Base-by-base conservation (phyloP, 2,888 invertebrate species). In the Acanthosepion esculentum region DNA sequence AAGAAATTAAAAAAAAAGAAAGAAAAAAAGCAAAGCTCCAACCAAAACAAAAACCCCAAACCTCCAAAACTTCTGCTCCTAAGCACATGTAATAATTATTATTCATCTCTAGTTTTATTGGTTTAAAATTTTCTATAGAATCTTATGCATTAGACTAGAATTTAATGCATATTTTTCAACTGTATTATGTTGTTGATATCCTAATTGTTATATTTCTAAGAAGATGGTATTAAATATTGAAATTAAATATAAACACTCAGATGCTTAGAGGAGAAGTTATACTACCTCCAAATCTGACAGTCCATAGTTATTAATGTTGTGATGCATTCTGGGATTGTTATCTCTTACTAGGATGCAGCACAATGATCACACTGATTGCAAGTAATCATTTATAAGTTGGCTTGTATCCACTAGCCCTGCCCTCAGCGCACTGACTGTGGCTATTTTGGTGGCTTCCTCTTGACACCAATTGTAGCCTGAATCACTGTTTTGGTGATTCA, bases 141-240 rank as follows among this genome's bases (percentile, higher is more conserved):
- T 64, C 12, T 64, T 64, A 78, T 78, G 78, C 78, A 78, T 78
- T 78, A 78, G 29, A 78, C 78, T 78, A n/a, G 78, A 78, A 78
- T 78, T 78, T 78, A 78, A 78, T 78, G 78, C 78, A 78, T 78
- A 78, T 78, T 78, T 78, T 78, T 78, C 78, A 78, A 78, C 78
- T 78, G n/a, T 78, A 78, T 78, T 78, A 78, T 78, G 78, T 78
- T 78, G 78, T 78, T 78, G 78, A 78, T 78, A 78, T 78, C 78
- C 78, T 10, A 78, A 78, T 78, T 78, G 78, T 78, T 78, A 78
- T 78, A 78, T 78, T 78, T 78, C 78, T 15, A n/a, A 78, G 78
- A 78, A 78, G 78, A 78, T 64, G 64, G 64, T 64, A 64, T 78
- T 78, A 78, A 59, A n/a, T 78, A 78, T 78, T 78, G 78, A 78